Percentiles rank a stretch among this genome's conserved stretches.
These are phyloP conservation scores for Entomyzon cyanotis DNA, from an alignment of 2,113 vertebrate genomes.

Conservation along the genomic window DNA sequence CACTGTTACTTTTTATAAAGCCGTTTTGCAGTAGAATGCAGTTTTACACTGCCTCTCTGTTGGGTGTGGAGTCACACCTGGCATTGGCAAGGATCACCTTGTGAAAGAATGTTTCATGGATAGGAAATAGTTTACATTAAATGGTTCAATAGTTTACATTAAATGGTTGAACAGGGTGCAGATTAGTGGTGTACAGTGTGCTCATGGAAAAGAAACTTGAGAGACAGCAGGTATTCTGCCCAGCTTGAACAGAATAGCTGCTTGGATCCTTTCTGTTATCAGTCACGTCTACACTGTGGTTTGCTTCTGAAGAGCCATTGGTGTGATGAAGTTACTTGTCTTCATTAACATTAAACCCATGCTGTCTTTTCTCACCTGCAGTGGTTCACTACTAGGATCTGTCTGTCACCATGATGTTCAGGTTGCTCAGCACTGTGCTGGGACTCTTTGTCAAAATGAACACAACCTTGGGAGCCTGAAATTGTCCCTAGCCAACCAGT, in stretches of 20 bases:
- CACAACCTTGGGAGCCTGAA: conserved; percentile 77
- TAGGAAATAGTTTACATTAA: not conserved
- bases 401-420: conserved; percentile 75
- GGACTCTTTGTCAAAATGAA: conserved; percentile 54
- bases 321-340: not conserved
- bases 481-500: conserved; percentile 71
- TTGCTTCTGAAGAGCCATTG: not conserved
- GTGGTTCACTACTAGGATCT: conserved; percentile 76
- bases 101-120: not conserved
- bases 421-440: conserved; percentile 47
- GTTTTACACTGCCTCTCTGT: not conserved
- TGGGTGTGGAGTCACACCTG: not conserved
- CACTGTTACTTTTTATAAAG: not conserved
- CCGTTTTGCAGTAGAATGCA: not conserved
- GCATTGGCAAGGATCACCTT: not conserved
- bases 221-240: not conserved
- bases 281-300: not conserved
- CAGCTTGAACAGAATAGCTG: not conserved
- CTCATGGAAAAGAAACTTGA: not conserved
- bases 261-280: not conserved
- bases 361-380: conserved; percentile 5
- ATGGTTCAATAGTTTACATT: not conserved
- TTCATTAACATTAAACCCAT: not conserved
- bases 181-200: not conserved
- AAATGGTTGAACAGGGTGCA: not conserved